Conservation (phyloP, 1,140 invertebrate species). For the Panulirus ornatus region DNA sequence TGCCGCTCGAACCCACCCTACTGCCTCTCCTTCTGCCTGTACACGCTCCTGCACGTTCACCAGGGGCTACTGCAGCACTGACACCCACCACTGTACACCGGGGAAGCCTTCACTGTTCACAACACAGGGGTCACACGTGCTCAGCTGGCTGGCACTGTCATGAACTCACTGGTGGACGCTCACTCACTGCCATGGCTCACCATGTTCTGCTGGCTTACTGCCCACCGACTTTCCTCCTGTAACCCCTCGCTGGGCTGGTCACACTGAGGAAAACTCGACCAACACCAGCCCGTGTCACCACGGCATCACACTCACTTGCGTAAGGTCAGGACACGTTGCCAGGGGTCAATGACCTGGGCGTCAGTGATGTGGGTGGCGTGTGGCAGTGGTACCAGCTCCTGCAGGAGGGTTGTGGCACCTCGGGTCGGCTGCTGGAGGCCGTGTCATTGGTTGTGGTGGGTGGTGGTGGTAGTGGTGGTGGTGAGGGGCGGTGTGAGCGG, state of each 20-base stretch:
- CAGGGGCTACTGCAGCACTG: background rate
- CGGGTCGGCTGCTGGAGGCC: constrained; percentile 8
- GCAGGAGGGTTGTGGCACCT: background rate
- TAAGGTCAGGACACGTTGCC: constrained; percentile 51
- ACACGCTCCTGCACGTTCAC: background rate
- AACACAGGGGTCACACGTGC: constrained; percentile 53
- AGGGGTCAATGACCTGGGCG: constrained; percentile 57
- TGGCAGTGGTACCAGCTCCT: background rate
- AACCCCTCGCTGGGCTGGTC: background rate
- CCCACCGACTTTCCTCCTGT: background rate
- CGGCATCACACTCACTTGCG: constrained; percentile 18
- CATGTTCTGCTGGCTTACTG: constrained; percentile 32
- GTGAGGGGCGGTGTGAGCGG: constrained; percentile 25
- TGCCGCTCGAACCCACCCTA: constrained; percentile 29
- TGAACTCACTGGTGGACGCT: constrained; percentile 10
- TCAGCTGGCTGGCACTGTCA: constrained; percentile 57
- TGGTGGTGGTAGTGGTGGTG: background rate
- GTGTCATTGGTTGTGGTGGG: constrained; percentile 12
- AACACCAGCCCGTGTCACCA: background rate
- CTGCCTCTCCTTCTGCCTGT: background rate
- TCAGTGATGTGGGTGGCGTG: background rate
- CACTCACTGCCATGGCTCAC: constrained; percentile 8
- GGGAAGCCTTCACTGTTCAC: constrained; percentile 7
- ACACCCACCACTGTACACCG: background rate
- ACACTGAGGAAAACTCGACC: background rate